Evolutionary conservation across 2,888 invertebrate species (phyloP).

Genomic region (Leptodirus hochenwartii): DNA sequence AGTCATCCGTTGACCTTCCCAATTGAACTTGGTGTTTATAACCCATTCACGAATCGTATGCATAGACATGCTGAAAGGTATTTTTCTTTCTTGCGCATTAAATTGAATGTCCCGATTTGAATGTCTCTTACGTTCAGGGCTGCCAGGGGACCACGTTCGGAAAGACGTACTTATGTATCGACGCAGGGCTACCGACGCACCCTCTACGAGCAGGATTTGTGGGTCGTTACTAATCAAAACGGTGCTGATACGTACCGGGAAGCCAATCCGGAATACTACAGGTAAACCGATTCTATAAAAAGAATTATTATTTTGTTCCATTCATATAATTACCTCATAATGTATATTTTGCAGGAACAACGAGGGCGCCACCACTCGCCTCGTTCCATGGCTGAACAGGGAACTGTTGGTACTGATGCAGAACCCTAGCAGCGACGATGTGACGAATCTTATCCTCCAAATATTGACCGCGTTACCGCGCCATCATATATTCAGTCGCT

Average conservation of each 20-base stretch:
- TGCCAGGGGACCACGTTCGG: slow-evolving; percentile 1
- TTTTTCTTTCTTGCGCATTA: too few relatives aligned
- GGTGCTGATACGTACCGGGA: slow-evolving; percentile 53
- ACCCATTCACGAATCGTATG: too few relatives aligned
- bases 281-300: too few relatives aligned
- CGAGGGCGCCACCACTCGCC: slow-evolving; percentile 60
- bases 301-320: background rate
- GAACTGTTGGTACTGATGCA: slow-evolving; percentile 63
- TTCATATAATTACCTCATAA: slow-evolving; percentile 1
- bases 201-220: slow-evolving; percentile 58
- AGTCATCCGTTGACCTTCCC: slow-evolving; percentile 25
- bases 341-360: slow-evolving; percentile 40
- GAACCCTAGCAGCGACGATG: too few relatives aligned
- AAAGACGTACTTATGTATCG: slow-evolving; percentile 15
- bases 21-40: too few relatives aligned
- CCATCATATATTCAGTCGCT: slow-evolving; percentile 44
- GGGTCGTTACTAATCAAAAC: slow-evolving; percentile 53
- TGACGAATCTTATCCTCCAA: background rate
- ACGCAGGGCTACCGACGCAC: slow-evolving; percentile 39
- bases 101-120: too few relatives aligned
- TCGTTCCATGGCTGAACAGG: slow-evolving; percentile 76
- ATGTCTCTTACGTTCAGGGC: too few relatives aligned
- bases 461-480: slow-evolving; percentile 41
- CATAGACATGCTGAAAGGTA: too few relatives aligned
- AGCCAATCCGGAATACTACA: slow-evolving; percentile 55